Evolutionary conservation across 2,113 vertebrate genomes (phyloP).

Genomic region (Ammodramus savannarum): DNA sequence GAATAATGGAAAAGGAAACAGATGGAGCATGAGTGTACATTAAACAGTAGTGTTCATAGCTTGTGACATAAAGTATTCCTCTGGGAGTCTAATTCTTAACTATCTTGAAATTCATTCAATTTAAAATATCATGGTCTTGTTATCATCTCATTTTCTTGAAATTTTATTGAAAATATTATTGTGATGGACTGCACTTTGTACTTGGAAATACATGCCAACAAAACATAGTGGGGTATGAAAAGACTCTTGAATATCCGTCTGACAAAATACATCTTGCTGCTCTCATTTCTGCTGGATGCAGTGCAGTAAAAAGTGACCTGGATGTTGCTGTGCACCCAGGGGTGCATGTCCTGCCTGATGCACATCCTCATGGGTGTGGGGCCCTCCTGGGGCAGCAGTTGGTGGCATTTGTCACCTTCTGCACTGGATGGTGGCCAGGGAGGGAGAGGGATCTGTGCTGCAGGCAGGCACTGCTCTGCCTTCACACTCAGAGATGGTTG

Average conservation of each 20-base stretch:
- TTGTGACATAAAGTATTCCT: slow-evolving; percentile 87
- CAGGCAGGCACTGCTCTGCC: not conserved
- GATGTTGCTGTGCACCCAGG: not conserved
- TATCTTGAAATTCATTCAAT: slow-evolving; percentile 97
- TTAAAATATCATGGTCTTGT: slow-evolving; percentile 89
- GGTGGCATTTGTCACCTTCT: not conserved
- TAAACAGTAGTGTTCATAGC: slow-evolving; percentile 94
- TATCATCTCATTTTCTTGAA: slow-evolving; percentile 84
- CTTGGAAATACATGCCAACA: slow-evolving; percentile 41
- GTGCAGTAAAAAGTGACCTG: not conserved
- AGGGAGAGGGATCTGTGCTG: not conserved
- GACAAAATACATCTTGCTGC: not conserved
- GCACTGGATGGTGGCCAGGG: not conserved
- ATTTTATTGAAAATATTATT: slow-evolving; percentile 80
- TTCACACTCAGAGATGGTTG: fast-evolving
- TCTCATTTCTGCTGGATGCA: not conserved
- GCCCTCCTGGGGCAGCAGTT: not conserved
- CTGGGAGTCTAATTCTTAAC: slow-evolving; percentile 96
- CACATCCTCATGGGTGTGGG: not conserved
- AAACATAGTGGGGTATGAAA: slow-evolving; percentile 29
- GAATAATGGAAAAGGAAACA: slow-evolving; percentile 93
- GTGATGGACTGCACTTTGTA: slow-evolving; percentile 69
- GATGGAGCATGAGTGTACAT: slow-evolving; percentile 99
- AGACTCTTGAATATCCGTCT: not conserved
- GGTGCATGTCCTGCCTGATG: not conserved